These are phyloP conservation scores for Barbus barbus DNA, from an alignment of 2,113 vertebrate species.

Conservation along the genomic window DNA sequence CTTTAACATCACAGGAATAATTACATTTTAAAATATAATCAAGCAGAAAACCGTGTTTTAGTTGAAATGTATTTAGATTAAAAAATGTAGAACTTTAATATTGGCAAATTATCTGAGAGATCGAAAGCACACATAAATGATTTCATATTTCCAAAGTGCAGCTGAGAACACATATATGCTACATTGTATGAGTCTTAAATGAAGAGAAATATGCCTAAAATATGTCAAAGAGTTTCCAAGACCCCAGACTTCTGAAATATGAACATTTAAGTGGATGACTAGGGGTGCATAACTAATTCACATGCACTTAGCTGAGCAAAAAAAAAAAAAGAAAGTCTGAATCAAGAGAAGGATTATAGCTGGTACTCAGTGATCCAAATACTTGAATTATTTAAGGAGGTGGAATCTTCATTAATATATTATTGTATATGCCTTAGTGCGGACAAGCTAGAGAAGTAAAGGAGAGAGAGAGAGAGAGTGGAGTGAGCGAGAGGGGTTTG, in stretches of 20 bases:
- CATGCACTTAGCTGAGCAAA: conserved; percentile 28
- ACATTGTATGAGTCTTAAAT: not conserved
- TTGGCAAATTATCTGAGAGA: not conserved
- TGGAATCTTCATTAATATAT: conserved; percentile 47
- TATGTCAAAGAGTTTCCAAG: not conserved
- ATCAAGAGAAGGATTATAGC: conserved; percentile 23
- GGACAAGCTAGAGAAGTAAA: not conserved
- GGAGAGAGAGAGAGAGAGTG: not conserved
- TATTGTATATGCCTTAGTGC: conserved; percentile 28
- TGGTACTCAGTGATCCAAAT: conserved; percentile 31
- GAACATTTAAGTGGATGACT: conserved; percentile 15
- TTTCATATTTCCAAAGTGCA: not conserved
- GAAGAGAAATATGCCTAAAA: not conserved
- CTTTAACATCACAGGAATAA: not conserved
- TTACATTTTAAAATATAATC: not conserved
- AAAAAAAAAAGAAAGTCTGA: not conserved
- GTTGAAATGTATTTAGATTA: not conserved
- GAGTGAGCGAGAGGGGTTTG: not conserved
- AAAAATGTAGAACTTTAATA: not conserved
- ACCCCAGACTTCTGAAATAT: not conserved
- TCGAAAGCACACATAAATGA: too few species aligned
- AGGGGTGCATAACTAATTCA: conserved; percentile 25
- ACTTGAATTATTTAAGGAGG: conserved; percentile 43
- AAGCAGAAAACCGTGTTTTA: not conserved
- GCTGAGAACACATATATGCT: not conserved